Percentiles rank a stretch among this genome's conserved stretches.
Conservation (phyloP, 2,888 invertebrate genomes). For the Agrotis ipsilon region DNA sequence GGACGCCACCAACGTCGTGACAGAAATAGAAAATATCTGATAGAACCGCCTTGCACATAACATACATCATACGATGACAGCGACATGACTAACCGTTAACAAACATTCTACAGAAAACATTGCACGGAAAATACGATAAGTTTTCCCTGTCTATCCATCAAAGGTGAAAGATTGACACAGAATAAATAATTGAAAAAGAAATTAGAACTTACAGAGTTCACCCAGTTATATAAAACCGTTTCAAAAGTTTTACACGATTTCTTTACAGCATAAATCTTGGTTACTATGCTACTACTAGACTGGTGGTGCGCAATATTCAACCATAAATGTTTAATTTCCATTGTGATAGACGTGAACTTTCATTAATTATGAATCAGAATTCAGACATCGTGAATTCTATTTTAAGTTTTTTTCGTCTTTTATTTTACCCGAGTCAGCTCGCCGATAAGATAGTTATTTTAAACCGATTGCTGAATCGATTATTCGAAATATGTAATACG, state of each 20-base stretch:
- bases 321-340: slow-evolving; percentile 11
- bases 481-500: slow-evolving; percentile 6
- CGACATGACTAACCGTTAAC: slow-evolving; percentile 76
- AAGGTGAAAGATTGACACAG: slow-evolving; percentile 23
- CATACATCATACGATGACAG: slow-evolving; percentile 82
- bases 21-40: slow-evolving; percentile 85
- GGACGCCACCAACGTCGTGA: slow-evolving; percentile 82
- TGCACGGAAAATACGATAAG: slow-evolving; percentile 51
- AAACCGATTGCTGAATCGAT: slow-evolving; percentile 20
- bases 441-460: slow-evolving; percentile 6
- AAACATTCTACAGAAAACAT: slow-evolving; percentile 67
- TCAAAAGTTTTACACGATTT: background rate
- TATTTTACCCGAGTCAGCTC: background rate
- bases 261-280: slow-evolving; percentile 17
- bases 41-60: slow-evolving; percentile 76
- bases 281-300: slow-evolving; percentile 25
- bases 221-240: background rate
- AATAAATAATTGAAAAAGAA: slow-evolving; percentile 38
- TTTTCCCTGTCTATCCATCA: slow-evolving; percentile 29
- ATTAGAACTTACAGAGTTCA: slow-evolving; percentile 11
- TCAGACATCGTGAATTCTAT: slow-evolving; percentile 7
- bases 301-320: slow-evolving; percentile 3
- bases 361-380: slow-evolving; percentile 16
- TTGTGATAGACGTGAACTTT: background rate
- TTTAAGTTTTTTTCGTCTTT: background rate